Evolutionary conservation across 2,888 invertebrate genomes (phyloP).

Genomic region (Cheilosia variabilis): DNA sequence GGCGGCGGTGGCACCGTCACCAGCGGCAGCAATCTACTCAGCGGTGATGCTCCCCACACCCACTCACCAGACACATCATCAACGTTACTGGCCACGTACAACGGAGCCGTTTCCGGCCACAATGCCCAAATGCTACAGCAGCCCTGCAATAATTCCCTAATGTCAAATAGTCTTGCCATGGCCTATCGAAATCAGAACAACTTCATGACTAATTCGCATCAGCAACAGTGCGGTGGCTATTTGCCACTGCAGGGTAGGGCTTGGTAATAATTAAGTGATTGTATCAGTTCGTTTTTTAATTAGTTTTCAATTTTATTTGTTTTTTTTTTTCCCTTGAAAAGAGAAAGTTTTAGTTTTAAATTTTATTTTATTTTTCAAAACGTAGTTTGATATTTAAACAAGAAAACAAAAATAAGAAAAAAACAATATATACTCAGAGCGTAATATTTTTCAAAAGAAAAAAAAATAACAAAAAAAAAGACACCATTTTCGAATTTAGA

Average conservation of each 20-base stretch:
- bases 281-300: slow-evolving; percentile 71
- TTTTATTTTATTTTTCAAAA: slow-evolving; percentile 12
- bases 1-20: slow-evolving; percentile 83
- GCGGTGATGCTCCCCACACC: slow-evolving; percentile 84
- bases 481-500: slow-evolving; percentile 72
- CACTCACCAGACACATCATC: slow-evolving; percentile 84
- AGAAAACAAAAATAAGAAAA: too few relatives aligned
- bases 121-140: slow-evolving; percentile 84
- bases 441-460: slow-evolving; percentile 38
- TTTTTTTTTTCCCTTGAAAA: slow-evolving; percentile 6
- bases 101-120: slow-evolving; percentile 81
- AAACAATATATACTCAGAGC: slow-evolving; percentile 37
- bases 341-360: neutral
- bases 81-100: slow-evolving; percentile 82
- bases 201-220: slow-evolving; percentile 88
- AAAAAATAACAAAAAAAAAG: slow-evolving; percentile 11
- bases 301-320: slow-evolving; percentile 24
- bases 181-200: slow-evolving; percentile 87
- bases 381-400: slow-evolving; percentile 39
- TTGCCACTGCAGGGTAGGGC: slow-evolving; percentile 93
- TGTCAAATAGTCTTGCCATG: slow-evolving; percentile 88
- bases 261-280: slow-evolving; percentile 87
- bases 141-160: slow-evolving; percentile 84
- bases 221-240: slow-evolving; percentile 93
- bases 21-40: slow-evolving; percentile 84